phyloP scores from a whole-genome alignment of 2,888 invertebrate species.

The Herminia tarsipennalis region DNA sequence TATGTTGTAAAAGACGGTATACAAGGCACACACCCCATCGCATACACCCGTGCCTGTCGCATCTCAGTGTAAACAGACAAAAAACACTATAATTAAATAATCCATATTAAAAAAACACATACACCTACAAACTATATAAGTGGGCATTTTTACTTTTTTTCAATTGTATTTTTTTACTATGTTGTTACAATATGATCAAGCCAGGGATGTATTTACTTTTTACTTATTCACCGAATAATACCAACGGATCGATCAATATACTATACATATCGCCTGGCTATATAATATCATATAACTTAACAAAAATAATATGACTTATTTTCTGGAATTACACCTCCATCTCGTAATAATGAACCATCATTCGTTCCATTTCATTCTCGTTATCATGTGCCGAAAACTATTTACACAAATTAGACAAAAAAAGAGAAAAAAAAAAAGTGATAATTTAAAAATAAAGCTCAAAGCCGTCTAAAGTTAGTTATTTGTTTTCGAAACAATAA shows the following conservation, averaged over 20 bases:
- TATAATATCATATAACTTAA: slow-evolving; percentile 49
- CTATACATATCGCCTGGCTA: slow-evolving; percentile 29
- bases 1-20: slow-evolving; percentile 15
- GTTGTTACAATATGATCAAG: slow-evolving; percentile 29
- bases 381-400: slow-evolving; percentile 46
- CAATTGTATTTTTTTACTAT: slow-evolving; percentile 30
- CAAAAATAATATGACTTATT: slow-evolving; percentile 53
- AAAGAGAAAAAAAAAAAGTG: slow-evolving; percentile 27
- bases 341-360: slow-evolving; percentile 33
- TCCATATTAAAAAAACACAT: slow-evolving; percentile 75
- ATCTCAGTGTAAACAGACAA: slow-evolving; percentile 70
- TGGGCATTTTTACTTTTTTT: slow-evolving; percentile 53
- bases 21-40: slow-evolving; percentile 33
- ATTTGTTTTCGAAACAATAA: slow-evolving; percentile 37
- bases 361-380: slow-evolving; percentile 39
- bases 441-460: slow-evolving; percentile 61
- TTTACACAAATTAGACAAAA: slow-evolving; percentile 53
- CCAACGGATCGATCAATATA: slow-evolving; percentile 27
- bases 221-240: slow-evolving; percentile 25
- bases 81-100: slow-evolving; percentile 70
- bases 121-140: slow-evolving; percentile 80
- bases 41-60: slow-evolving; percentile 61
- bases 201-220: slow-evolving; percentile 31
- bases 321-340: slow-evolving; percentile 46
- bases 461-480: slow-evolving; percentile 56